Conservation (phyloP, 2,113 vertebrate genomes). For the Vicugna pacos region DNA sequence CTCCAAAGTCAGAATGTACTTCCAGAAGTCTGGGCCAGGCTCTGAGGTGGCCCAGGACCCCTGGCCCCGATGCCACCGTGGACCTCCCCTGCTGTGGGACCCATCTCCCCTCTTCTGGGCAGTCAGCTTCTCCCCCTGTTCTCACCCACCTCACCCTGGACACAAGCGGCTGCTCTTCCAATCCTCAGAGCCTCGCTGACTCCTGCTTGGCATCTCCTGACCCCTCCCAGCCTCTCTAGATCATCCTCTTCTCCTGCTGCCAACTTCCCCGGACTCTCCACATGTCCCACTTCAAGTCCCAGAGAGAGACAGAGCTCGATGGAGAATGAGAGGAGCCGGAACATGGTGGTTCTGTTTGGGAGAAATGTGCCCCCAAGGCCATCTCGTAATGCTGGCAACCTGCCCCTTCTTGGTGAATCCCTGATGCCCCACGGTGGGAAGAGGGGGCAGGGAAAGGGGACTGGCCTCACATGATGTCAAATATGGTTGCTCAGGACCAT, state of each 20-base stretch:
- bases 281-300: background rate
- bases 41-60: background rate
- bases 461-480: background rate
- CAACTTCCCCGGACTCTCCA: background rate
- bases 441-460: background rate
- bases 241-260: background rate
- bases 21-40: background rate
- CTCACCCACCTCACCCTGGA: background rate
- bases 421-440: background rate
- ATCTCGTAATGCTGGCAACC: background rate
- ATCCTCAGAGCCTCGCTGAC: background rate
- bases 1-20: background rate
- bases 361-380: background rate
- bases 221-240: accelerated
- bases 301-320: background rate
- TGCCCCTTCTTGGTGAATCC: background rate
- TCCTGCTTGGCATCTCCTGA: background rate
- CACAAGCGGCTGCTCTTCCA: background rate
- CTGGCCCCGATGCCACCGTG: accelerated
- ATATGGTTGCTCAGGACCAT: background rate
- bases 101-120: no score
- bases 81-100: background rate
- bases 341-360: background rate
- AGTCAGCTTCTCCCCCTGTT: background rate
- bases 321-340: background rate